A percentile compares a stretch with the other conserved stretches of the same genome.
These are phyloP conservation scores for Sycobia sp. DNA, from an alignment of 1,140 invertebrate genomes.

Conservation along the genomic window DNA sequence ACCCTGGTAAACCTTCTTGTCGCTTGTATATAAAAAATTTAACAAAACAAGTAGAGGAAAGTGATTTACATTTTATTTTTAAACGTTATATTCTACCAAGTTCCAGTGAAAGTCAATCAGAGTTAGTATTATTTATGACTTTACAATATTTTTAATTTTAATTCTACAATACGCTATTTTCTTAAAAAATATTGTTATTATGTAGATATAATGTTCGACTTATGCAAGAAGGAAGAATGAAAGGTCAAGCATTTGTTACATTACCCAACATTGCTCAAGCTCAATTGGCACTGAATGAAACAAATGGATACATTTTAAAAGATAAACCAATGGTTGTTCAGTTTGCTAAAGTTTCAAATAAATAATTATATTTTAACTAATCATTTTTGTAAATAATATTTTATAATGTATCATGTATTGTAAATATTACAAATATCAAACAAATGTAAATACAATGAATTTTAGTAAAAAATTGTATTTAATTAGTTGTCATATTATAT, in stretches of 20 bases:
- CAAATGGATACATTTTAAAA: slow-evolving; percentile 87
- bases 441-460: not conserved
- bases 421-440: not conserved
- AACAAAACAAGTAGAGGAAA: slow-evolving; percentile 75
- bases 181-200: too few species aligned
- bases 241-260: slow-evolving; percentile 92
- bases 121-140: slow-evolving; percentile 51
- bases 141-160: not conserved
- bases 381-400: slow-evolving; percentile 17
- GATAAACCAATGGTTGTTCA: slow-evolving; percentile 91
- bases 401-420: not conserved
- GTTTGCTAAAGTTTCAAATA: slow-evolving; percentile 71
- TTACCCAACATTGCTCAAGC: slow-evolving; percentile 75
- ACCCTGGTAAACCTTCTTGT: slow-evolving; percentile 77
- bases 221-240: slow-evolving; percentile 95
- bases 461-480: slow-evolving; percentile 1
- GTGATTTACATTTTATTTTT: slow-evolving; percentile 82
- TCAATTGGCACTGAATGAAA: slow-evolving; percentile 78
- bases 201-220: slow-evolving; percentile 79
- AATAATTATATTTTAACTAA: slow-evolving; percentile 34
- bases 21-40: slow-evolving; percentile 94
- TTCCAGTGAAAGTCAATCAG: slow-evolving; percentile 60
- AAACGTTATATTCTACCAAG: slow-evolving; percentile 68
- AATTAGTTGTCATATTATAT: not conserved
- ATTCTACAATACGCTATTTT: slow-evolving; percentile 15